These are phyloP conservation scores for Coremacera marginata DNA, from an alignment of 2,888 invertebrate genomes.

Conservation along the genomic window DNA sequence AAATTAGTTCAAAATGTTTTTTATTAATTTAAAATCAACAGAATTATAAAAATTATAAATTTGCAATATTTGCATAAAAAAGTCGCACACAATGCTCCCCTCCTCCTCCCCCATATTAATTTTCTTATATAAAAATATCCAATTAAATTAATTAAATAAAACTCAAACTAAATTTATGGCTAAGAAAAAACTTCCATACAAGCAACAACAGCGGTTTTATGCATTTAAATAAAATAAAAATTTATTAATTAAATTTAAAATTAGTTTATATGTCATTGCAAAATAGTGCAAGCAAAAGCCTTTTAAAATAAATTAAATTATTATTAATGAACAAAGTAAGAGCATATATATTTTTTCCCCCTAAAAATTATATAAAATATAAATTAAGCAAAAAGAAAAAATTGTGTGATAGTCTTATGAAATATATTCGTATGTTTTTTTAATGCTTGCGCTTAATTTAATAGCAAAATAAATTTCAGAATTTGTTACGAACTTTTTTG, in stretches of 20 bases:
- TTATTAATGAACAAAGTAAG: not conserved
- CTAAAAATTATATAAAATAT: not conserved
- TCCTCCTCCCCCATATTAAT: too few relatives aligned
- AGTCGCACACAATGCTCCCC: too few relatives aligned
- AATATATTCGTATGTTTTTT: not conserved
- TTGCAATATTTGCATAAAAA: too few relatives aligned
- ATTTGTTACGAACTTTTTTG: not conserved
- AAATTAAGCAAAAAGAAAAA: not conserved
- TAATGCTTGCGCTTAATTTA: conserved; percentile 8
- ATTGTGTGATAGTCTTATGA: conserved; percentile 26
- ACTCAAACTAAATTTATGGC: too few relatives aligned
- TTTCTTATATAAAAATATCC: too few relatives aligned
- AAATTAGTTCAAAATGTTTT: too few relatives aligned
- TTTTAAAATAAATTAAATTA: not conserved
- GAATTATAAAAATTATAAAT: too few relatives aligned
- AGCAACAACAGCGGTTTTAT: not conserved
- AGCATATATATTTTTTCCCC: not conserved
- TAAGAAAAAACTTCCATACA: conserved; percentile 1
- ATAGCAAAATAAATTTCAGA: too few relatives aligned
- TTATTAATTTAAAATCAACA: too few relatives aligned
- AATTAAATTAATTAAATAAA: too few relatives aligned
- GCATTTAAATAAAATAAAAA: conserved; percentile 13
- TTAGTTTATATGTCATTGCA: not conserved
- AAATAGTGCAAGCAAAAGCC: conserved; percentile 2
- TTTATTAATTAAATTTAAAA: not conserved